Conservation (phyloP, 2,797 vertebrate genomes). For the Petrocephalus schoutedeni region DNA sequence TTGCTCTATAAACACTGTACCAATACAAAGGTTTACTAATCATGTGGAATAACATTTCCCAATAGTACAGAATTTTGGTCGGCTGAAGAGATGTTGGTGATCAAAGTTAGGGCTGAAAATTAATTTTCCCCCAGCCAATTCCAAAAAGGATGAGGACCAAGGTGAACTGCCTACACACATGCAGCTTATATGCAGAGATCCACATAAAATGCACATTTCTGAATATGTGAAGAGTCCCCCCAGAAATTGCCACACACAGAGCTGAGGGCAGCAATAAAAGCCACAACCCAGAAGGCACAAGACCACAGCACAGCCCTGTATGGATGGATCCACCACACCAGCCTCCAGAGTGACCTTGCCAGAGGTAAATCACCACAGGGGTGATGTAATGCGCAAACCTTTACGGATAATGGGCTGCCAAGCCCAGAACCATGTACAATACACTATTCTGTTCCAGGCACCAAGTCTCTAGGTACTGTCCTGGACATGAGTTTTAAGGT, state of each 20-base stretch:
- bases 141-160: not conserved
- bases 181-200: not conserved
- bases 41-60: not conserved
- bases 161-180: not conserved
- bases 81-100: not conserved
- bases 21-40: not conserved
- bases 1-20: not conserved
- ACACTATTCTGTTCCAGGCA: not conserved
- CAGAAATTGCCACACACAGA: slow-evolving; percentile 2
- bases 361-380: not conserved
- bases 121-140: not conserved
- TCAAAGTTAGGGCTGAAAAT: not conserved
- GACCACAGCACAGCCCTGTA: not conserved
- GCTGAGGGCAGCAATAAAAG: slow-evolving; percentile 20
- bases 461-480: not conserved
- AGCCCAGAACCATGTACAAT: not conserved
- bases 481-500: not conserved
- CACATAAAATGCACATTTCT: not conserved
- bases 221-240: not conserved
- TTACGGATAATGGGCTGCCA: not conserved
- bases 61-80: not conserved
- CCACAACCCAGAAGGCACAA: not conserved
- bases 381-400: not conserved
- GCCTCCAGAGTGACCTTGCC: not conserved
- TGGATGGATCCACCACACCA: not conserved